Base-by-base conservation (phyloP, 2,888 invertebrate species). In the Phlogophora meticulosa region DNA sequence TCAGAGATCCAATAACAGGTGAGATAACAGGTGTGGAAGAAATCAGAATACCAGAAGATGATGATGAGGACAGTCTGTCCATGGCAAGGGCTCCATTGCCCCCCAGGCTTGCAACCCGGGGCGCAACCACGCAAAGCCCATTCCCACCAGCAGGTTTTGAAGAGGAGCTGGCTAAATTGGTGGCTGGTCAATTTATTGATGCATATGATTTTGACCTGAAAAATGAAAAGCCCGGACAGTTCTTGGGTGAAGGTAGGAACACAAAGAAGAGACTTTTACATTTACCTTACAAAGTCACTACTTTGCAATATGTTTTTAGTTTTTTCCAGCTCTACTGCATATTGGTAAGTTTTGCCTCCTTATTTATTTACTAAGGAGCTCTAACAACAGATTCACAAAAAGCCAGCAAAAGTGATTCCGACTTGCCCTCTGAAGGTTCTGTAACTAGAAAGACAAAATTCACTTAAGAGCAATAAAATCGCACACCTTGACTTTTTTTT, bases 131-230 rank as follows among this genome's bases (percentile, higher is more conserved):
- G 68, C 98, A 98, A 88, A 97, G 97, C 87, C 98, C 98, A 0
- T 99, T 99, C 89, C 97, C 98, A 96, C 99, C 99, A 0, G 98
- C 98, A 52, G 98, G 98, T 2, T 97, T 98, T 88, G 96, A 97
- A 73, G 94, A 96, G 53, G 96, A 96, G 63, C 79, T 95, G 0
- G 92, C 93, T 20, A 94, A 95, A 78, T 91, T 96, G 68, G 87
- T 95, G 17, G 88, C 93, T 55, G 88, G 91, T 51, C 90, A 4
- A 78, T 92, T 2, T 87, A 89, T 71, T 24, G 91, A 93, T 53
- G 91, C 70, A 90, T 96, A 56, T n/a, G n/a, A n/a, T n/a, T n/a
- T n/a, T n/a, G 95, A 94, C 74, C 59, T 92, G 38, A 91, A 92
- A 13, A 90, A 89, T 86, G 89, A 93, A 78, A 92, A 91, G 61